Evolutionary conservation across 2,113 vertebrate species (phyloP), one percentile per base, ranked within the genome.

Genomic region (Thalassoma bifasciatum): DNA sequence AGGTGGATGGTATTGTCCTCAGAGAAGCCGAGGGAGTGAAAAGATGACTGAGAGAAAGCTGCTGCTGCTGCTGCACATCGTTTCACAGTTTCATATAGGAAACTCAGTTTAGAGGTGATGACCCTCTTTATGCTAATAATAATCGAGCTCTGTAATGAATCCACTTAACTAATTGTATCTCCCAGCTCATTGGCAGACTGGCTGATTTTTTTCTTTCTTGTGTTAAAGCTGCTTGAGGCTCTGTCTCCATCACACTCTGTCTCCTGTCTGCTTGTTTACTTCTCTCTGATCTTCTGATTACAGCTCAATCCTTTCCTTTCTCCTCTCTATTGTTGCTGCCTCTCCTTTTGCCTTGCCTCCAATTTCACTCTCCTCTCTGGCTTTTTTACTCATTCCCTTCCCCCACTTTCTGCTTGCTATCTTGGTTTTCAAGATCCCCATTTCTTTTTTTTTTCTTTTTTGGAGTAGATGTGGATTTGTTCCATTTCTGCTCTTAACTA

Each of bases 111-210:
- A 14, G 53, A 78, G 74, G 72, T 74, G 81, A 83, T 46, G 71
- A 81, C 64, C 78, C 63, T 83, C 65, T 86, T 90, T 78, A 79
- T 77, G 52, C 57, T 53, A 52, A 71, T 78, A 60, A 78, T 86
- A 79, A 78, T 53, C 10, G 6, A 62, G 68, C 59, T 65, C 59
- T 53, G 23, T 73, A 88, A 89, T 78, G 65, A 85, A 90, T 70
- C 61, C 63, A 44, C 46, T 77, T 75, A 71, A 87, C 85, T 88
- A 71, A 77, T 81, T 68, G 58, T 77, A 22, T 72, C 77, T 66
- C 58, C 17, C 19, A 40, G 4, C 71, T 70, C 75, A 8, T 9
- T 19, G 34, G 30, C 50, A 63, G 63, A 66, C 54, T 17, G 50
- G 14, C 38, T 30, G 36, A 40, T 23, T 62, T 40, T 47, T 60